Evolutionary conservation across 2,113 vertebrate genomes (phyloP).

Genomic region (Ailurus styani): DNA sequence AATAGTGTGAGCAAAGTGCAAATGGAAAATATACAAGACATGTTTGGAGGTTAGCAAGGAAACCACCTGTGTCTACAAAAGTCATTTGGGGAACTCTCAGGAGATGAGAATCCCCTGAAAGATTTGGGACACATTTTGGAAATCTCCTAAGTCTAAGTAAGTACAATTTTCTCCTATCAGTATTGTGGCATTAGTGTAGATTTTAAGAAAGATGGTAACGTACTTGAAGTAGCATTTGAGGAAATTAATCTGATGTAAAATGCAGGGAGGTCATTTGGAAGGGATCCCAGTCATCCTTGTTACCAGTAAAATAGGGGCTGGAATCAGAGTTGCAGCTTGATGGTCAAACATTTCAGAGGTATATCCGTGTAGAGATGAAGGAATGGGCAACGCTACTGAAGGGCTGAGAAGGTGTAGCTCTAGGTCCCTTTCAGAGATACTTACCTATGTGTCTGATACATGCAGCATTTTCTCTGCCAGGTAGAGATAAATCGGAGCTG

Average conservation of each 20-base stretch:
- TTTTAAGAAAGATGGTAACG: neutral
- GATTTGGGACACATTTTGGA: neutral
- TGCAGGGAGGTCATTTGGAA: neutral
- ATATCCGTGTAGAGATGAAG: neutral
- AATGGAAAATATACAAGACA: neutral
- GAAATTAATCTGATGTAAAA: neutral
- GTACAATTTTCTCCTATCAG: neutral
- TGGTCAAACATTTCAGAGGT: neutral
- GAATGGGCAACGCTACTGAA: neutral
- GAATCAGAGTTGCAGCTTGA: neutral
- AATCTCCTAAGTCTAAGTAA: neutral
- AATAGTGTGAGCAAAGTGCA: neutral
- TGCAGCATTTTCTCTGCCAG: neutral
- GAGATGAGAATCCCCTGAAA: neutral
- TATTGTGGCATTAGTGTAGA: neutral
- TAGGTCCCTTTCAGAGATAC: neutral
- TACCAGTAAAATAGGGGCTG: neutral
- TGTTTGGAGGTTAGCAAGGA: neutral
- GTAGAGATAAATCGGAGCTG: neutral
- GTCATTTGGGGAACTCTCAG: neutral
- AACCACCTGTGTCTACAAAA: neutral
- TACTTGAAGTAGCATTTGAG: neutral
- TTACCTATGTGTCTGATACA: neutral
- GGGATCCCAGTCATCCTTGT: neutral
- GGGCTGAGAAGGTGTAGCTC: neutral